phyloP scores from a whole-genome alignment of 2,888 invertebrate genomes.

The Ectemnius lituratus region DNA sequence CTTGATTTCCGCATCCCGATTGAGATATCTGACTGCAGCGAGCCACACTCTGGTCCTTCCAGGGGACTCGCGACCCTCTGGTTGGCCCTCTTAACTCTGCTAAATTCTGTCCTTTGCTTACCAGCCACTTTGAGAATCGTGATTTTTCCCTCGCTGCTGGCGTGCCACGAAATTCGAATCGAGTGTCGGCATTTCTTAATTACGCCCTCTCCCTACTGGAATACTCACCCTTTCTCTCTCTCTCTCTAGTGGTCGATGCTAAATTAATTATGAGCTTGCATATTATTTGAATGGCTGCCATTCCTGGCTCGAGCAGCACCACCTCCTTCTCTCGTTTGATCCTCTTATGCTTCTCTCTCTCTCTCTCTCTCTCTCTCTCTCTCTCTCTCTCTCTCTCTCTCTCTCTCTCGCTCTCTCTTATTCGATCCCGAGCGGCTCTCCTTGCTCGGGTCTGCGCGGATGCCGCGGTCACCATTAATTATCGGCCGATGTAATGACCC shows the following conservation, averaged over 20 bases:
- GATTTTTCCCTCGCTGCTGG: not conserved
- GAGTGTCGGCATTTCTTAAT: slow-evolving; percentile 63
- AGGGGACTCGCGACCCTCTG: not conserved
- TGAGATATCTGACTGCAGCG: slow-evolving; percentile 8
- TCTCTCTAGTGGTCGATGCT: slow-evolving; percentile 39
- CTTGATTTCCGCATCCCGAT: slow-evolving; percentile 12
- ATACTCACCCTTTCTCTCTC: slow-evolving; percentile 23
- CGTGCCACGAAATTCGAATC: slow-evolving; percentile 11
- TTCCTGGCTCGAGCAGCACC: slow-evolving; percentile 32
- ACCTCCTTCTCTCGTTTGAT: slow-evolving; percentile 25
- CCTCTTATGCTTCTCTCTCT: slow-evolving; percentile 14
- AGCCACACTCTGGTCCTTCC: not conserved
- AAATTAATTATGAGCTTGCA: slow-evolving; percentile 71
- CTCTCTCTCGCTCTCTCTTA: slow-evolving; percentile 10
- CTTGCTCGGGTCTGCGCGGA: slow-evolving; percentile 36
- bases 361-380: slow-evolving; percentile 15
- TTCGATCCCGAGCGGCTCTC: not conserved
- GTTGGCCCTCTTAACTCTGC: not conserved
- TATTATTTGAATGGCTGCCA: slow-evolving; percentile 64
- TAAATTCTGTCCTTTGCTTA: slow-evolving; percentile 12
- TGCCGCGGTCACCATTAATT: slow-evolving; percentile 67
- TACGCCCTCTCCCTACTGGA: slow-evolving; percentile 47
- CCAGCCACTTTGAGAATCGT: not conserved
- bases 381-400: not conserved
- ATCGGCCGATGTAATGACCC: slow-evolving; percentile 65